phyloP scores from a whole-genome alignment of 2,113 vertebrate species.

The Pycnonotus jocosus region DNA sequence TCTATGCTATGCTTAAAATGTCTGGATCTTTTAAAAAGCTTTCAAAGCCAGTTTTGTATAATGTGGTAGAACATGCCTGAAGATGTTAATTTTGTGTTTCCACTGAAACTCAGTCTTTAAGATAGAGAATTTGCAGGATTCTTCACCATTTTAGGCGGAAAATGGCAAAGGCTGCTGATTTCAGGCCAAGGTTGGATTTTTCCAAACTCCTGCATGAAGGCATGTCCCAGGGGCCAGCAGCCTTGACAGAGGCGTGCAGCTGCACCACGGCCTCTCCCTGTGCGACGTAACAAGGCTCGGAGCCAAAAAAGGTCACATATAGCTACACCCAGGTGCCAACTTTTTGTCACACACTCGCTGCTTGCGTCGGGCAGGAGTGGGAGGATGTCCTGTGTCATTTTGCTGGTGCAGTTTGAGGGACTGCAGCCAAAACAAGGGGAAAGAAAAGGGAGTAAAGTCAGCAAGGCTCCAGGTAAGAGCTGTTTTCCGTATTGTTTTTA shows the following conservation, averaged over 20 bases:
- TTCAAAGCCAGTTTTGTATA: background rate
- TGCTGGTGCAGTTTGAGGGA: background rate
- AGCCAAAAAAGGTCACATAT: background rate
- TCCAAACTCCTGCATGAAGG: background rate
- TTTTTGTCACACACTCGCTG: background rate
- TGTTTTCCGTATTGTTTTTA: rapidly evolving
- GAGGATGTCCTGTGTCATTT: slow-evolving; percentile 29
- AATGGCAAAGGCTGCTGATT: background rate
- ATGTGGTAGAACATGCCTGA: rapidly evolving
- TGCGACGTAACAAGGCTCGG: rapidly evolving
- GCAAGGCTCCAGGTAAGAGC: background rate
- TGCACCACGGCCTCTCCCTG: background rate
- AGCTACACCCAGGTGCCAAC: background rate
- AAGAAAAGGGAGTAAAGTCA: background rate
- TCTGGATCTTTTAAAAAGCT: background rate
- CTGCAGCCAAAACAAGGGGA: background rate
- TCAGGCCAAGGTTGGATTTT: background rate
- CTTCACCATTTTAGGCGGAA: background rate
- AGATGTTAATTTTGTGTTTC: background rate
- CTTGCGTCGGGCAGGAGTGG: background rate
- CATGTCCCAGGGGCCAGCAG: background rate
- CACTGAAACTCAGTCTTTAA: background rate
- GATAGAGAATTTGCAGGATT: background rate
- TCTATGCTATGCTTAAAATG: background rate
- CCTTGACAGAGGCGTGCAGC: background rate